Percentiles rank a stretch among this genome's conserved stretches.
phyloP scores from a whole-genome alignment of 1,140 invertebrate species.

The Microplitis demolitor region DNA sequence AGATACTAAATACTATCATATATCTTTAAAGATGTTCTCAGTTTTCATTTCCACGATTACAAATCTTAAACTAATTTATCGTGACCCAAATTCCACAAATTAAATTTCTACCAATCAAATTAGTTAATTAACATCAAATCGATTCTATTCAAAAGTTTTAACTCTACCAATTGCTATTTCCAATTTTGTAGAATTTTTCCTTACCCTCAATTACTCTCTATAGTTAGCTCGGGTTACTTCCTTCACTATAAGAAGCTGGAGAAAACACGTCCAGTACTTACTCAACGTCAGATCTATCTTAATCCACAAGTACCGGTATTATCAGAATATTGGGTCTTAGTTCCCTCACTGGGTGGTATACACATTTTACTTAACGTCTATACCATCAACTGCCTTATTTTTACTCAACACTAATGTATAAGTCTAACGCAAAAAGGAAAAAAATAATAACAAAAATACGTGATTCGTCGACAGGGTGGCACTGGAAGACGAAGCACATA shows the following conservation, averaged over 20 bases:
- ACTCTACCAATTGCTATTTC: not conserved
- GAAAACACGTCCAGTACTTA: constrained; percentile 25
- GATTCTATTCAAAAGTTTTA: not conserved
- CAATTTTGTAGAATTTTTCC: not conserved
- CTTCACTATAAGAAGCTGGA: not conserved
- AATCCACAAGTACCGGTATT: constrained; percentile 43
- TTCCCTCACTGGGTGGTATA: constrained; percentile 24
- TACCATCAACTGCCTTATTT: too few species aligned
- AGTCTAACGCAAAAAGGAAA: not conserved
- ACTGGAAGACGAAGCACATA: constrained; percentile 46
- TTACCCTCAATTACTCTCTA: too few species aligned
- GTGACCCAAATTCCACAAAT: not conserved
- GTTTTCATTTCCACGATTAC: too few species aligned
- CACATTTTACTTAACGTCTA: constrained; percentile 12
- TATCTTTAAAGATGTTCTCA: too few species aligned
- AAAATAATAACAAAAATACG: not conserved
- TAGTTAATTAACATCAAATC: not conserved
- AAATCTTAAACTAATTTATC: not conserved
- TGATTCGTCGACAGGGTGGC: constrained; percentile 23
- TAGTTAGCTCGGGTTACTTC: not conserved
- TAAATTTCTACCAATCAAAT: not conserved
- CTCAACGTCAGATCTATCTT: constrained; percentile 47
- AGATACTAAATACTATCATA: too few species aligned
- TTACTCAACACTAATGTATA: not conserved
- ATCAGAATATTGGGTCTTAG: constrained; percentile 42